Percentiles rank a stretch among this genome's conserved stretches.
Evolutionary conservation across 2,797 vertebrate species (phyloP).

Genomic region (Tiaroga cobitis): DNA sequence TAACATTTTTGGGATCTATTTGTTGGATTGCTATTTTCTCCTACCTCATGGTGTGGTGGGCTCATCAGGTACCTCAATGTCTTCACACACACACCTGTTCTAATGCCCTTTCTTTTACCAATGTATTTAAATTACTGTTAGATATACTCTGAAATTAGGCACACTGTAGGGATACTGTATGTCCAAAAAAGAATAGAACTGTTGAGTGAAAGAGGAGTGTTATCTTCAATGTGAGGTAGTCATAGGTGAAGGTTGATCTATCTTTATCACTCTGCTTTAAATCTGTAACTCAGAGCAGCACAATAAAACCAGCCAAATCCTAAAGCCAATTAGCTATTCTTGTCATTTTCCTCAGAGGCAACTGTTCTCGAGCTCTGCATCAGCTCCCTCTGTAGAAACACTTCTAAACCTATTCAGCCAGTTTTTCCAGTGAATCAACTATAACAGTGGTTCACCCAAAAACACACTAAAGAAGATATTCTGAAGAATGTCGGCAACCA

Average conservation of each 20-base stretch:
- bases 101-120: neutral
- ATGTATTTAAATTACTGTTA: neutral
- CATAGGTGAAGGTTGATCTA: constrained; percentile 38
- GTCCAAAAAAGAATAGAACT: neutral
- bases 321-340: constrained; percentile 59
- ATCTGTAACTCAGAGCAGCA: constrained; percentile 2
- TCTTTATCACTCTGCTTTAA: neutral
- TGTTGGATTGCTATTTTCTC: constrained; percentile 95
- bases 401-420: neutral
- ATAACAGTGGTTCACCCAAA: too few species aligned
- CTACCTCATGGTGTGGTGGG: constrained; percentile 99
- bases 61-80: constrained; percentile 82
- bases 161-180: neutral
- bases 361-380: neutral
- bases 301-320: constrained; percentile 52
- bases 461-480: too few species aligned
- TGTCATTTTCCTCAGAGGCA: constrained; percentile 36
- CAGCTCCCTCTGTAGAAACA: neutral
- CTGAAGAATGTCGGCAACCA: too few species aligned
- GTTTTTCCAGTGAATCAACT: neutral
- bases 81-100: neutral
- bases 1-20: constrained; percentile 94
- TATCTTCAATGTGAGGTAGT: constrained; percentile 18
- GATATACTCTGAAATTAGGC: neutral
- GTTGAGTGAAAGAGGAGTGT: constrained; percentile 14